Base-by-base conservation (phyloP, 2,888 invertebrate species). In the Harpagoxenus sublaevis region DNA sequence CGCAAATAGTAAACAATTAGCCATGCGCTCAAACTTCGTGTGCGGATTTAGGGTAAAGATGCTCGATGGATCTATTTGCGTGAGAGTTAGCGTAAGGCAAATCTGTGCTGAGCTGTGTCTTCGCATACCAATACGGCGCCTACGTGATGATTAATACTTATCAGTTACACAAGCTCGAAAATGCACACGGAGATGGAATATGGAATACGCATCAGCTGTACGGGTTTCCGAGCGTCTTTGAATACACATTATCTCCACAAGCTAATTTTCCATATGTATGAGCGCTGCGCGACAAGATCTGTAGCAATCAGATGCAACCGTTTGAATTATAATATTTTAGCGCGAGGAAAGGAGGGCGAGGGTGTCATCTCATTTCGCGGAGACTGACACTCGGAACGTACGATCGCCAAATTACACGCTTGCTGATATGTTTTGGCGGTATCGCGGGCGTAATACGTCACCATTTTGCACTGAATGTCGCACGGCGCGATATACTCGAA, bases 1-100 rank as follows among this genome's bases (percentile, higher is more conserved):
- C 39, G 73, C 73, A 78, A 78, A 78, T 78, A 78, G 78, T 78
- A 78, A 78, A 78, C 78, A 78, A 73, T 78, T 78, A 71, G 78
- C 73, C 73, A 77, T 55, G 78, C 42, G 39, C 31, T 15, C 31
- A 55, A 78, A 78, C 78, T 78, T 78, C 73, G 68, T 39, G 12
- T 55, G 73, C 71, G 73, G 42, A 78, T 71, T 42, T 42, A 31
- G 73, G 55, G 55, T 71, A 57, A 78, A 71, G 53, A 73, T 57
- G 55, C 73, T 73, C 55, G 31, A 55, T 55, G 73, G 55, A 78
- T 73, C 42, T 42, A 45, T 42, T 78, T 35, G 55, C 39, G 42
- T 31, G 78, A 55, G 78, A 78, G 71, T 78, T 78, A 78, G 78
- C 55, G 2, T 31, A 45, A n/a, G 6, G 42, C 31, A 55, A 70